Evolutionary conservation across 2,113 vertebrate species (phyloP).

Genomic region (Macroglossus sobrinus): DNA sequence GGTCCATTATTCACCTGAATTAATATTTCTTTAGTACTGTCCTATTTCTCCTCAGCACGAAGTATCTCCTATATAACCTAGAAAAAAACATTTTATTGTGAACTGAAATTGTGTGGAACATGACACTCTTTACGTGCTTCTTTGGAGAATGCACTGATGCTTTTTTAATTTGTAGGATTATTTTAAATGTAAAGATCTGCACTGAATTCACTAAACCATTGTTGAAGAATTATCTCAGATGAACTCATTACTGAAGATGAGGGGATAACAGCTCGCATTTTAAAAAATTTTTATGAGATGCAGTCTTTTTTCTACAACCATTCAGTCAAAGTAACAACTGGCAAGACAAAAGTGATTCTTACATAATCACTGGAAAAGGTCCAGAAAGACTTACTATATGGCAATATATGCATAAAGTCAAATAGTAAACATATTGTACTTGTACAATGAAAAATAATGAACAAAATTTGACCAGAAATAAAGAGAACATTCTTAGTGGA

Average conservation of each 20-base stretch:
- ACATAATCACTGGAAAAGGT: neutral
- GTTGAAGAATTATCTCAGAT: neutral
- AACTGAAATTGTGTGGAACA: neutral
- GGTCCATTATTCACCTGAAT: neutral
- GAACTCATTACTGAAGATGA: neutral
- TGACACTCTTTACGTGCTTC: neutral
- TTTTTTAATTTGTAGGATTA: slow-evolving; percentile 10
- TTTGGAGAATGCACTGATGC: neutral
- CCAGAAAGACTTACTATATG: no score
- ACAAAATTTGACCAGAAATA: neutral
- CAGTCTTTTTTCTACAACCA: neutral
- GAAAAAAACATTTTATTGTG: neutral
- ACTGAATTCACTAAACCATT: neutral
- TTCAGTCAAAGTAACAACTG: neutral
- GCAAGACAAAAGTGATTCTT: neutral
- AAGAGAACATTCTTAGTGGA: neutral
- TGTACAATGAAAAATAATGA: neutral
- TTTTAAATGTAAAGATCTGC: slow-evolving; percentile 11
- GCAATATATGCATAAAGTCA: neutral
- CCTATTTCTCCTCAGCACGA: neutral
- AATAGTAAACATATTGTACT: neutral
- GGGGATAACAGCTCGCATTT: neutral
- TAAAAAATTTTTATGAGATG: neutral
- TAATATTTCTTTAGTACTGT: neutral
- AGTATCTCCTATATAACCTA: neutral